phyloP scores from a whole-genome alignment of 1,140 invertebrate species.

The Kradibia gibbosae region DNA sequence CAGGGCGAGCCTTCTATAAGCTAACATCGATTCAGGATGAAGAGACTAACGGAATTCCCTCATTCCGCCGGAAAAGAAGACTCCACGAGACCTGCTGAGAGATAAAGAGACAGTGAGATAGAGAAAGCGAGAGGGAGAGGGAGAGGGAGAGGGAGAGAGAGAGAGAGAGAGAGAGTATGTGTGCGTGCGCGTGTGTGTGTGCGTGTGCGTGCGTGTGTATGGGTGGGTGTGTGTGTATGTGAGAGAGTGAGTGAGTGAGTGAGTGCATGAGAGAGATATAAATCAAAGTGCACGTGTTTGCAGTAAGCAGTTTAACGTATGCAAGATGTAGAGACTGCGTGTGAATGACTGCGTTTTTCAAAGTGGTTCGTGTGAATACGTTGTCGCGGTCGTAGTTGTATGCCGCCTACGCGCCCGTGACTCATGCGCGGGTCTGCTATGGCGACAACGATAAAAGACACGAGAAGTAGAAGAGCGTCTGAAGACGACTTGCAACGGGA shows the following conservation, averaged over 20 bases:
- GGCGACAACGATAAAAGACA: constrained; percentile 25
- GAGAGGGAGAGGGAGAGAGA: background rate
- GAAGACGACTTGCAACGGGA: constrained; percentile 32
- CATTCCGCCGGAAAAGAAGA: constrained; percentile 24
- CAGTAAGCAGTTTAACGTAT: too few relatives aligned
- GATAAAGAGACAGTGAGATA: constrained; percentile 4
- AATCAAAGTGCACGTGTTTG: background rate
- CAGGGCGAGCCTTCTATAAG: constrained; percentile 61
- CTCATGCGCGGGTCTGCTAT: background rate
- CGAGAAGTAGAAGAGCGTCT: constrained; percentile 13
- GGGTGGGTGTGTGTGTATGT: too few relatives aligned
- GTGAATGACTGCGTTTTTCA: background rate
- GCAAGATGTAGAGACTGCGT: background rate
- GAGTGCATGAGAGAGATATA: background rate
- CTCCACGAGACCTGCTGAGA: background rate
- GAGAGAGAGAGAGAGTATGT: background rate
- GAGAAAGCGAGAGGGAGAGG: background rate
- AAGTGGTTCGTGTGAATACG: background rate
- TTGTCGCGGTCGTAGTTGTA: background rate
- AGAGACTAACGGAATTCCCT: constrained; percentile 20
- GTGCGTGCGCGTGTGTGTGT: background rate
- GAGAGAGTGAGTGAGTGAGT: background rate
- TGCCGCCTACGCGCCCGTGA: background rate
- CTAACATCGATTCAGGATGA: background rate
- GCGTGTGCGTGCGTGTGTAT: background rate